These are phyloP conservation scores for Siniperca scherzeri DNA, from an alignment of 2,797 vertebrate genomes.

Conservation along the genomic window DNA sequence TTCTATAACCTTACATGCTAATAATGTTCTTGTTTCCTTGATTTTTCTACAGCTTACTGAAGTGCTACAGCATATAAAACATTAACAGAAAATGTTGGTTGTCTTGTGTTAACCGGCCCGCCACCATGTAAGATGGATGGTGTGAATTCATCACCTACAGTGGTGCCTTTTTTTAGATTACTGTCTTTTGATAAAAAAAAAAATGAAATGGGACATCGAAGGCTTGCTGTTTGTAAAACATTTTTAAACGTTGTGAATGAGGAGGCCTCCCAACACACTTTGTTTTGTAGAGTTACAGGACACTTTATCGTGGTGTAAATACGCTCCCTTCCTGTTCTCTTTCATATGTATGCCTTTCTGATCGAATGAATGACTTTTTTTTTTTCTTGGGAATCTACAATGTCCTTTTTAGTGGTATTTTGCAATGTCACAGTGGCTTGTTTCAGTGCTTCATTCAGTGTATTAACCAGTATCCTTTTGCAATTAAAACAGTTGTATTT, in stretches of 20 bases:
- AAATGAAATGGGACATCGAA: slow-evolving; percentile 61
- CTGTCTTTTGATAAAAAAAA: slow-evolving; percentile 77
- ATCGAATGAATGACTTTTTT: slow-evolving; percentile 72
- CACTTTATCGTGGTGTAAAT: slow-evolving; percentile 76
- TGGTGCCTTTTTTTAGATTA: slow-evolving; percentile 82
- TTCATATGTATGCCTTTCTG: slow-evolving; percentile 75
- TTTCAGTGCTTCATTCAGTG: slow-evolving; percentile 84
- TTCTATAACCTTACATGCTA: slow-evolving; percentile 64
- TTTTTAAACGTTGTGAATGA: slow-evolving; percentile 75
- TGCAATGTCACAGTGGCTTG: slow-evolving; percentile 84
- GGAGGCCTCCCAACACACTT: slow-evolving; percentile 62
- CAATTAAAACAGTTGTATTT: slow-evolving; percentile 84
- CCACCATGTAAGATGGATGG: slow-evolving; percentile 68
- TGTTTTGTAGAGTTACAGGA: slow-evolving; percentile 78
- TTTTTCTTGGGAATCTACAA: slow-evolving; percentile 65
- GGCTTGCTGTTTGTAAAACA: slow-evolving; percentile 75
- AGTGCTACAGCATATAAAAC: slow-evolving; percentile 58
- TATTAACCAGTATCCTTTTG: slow-evolving; percentile 83
- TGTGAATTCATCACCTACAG: slow-evolving; percentile 77
- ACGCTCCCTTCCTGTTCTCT: slow-evolving; percentile 75
- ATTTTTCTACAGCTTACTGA: slow-evolving; percentile 69
- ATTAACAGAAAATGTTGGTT: slow-evolving; percentile 65
- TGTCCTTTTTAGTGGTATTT: slow-evolving; percentile 82
- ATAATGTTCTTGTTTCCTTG: slow-evolving; percentile 59
- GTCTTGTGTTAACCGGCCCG: slow-evolving; percentile 69